Evolutionary conservation across 2,888 invertebrate genomes (phyloP).

Genomic region (Habroteleia sp.): DNA sequence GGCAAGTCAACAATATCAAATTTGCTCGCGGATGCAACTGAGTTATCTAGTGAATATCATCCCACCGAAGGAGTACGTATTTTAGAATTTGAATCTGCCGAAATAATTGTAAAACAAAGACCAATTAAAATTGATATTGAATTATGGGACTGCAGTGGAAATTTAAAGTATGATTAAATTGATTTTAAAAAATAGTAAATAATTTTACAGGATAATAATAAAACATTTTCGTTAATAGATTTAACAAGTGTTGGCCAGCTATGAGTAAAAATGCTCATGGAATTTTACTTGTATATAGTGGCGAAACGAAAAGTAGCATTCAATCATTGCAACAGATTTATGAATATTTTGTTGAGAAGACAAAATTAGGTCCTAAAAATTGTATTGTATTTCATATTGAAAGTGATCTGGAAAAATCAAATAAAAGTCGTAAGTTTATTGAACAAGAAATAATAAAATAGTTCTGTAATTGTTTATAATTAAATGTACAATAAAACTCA

Average conservation of each 20-base stretch:
- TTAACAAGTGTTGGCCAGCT: conserved; percentile 89
- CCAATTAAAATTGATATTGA: conserved; percentile 86
- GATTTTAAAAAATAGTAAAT: background rate
- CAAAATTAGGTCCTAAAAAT: conserved; percentile 85
- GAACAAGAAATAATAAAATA: background rate
- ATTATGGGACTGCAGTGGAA: conserved; percentile 91
- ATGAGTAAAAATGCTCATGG: conserved; percentile 86
- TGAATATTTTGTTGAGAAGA: conserved; percentile 87
- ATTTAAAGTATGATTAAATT: conserved; percentile 84
- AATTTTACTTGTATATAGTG: conserved; percentile 86
- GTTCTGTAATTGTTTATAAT: too few relatives aligned
- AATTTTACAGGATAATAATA: too few relatives aligned
- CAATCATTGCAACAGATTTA: conserved; percentile 85
- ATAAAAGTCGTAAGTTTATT: conserved; percentile 36
- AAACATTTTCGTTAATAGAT: conserved; percentile 83
- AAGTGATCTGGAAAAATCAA: conserved; percentile 18
- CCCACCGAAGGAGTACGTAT: conserved; percentile 89
- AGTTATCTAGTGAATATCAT: conserved; percentile 84
- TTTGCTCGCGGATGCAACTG: conserved; percentile 87
- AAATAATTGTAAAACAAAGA: conserved; percentile 84
- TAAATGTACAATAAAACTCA: too few relatives aligned
- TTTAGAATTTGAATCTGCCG: conserved; percentile 88
- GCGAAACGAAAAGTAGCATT: conserved; percentile 82
- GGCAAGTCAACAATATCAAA: conserved; percentile 88
- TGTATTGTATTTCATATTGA: conserved; percentile 85